Evolutionary conservation across 2,888 invertebrate genomes (phyloP).

Genomic region (Metacarcinus magister): DNA sequence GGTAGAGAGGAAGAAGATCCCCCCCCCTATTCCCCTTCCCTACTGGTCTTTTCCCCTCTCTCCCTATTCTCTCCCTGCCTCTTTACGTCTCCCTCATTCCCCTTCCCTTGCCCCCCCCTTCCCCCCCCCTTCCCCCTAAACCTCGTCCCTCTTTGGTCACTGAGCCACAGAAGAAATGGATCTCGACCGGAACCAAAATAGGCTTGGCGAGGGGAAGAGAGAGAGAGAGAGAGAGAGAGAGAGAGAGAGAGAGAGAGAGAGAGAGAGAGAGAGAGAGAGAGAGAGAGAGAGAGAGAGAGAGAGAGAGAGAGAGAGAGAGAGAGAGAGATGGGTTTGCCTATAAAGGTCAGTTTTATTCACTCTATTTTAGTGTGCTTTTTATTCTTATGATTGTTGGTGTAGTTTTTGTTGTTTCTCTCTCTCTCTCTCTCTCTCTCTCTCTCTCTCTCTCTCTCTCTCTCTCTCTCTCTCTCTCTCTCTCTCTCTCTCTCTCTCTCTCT

Average conservation of each 20-base stretch:
- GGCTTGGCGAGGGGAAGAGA: not conserved
- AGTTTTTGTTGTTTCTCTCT: not conserved
- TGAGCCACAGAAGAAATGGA: not conserved
- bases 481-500: not conserved
- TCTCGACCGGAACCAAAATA: slow-evolving; percentile 16
- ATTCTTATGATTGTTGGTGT: not conserved
- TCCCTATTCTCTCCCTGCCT: not conserved
- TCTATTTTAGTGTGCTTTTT: not conserved
- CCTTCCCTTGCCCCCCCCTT: not conserved
- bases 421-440: not conserved
- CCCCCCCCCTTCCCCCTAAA: not conserved
- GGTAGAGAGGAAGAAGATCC: not conserved
- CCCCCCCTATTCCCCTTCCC: not conserved
- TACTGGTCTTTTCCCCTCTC: not conserved
- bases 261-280: not conserved
- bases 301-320: too few relatives aligned
- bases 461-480: not conserved
- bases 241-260: too few relatives aligned
- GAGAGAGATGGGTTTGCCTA: not conserved
- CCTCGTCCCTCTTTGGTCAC: not conserved
- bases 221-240: too few relatives aligned
- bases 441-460: slow-evolving; percentile 35
- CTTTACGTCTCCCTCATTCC: not conserved
- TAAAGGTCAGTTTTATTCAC: not conserved
- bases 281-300: too few relatives aligned